Conservation (phyloP, 2,113 vertebrate genomes). For the Trachemys scripta region DNA sequence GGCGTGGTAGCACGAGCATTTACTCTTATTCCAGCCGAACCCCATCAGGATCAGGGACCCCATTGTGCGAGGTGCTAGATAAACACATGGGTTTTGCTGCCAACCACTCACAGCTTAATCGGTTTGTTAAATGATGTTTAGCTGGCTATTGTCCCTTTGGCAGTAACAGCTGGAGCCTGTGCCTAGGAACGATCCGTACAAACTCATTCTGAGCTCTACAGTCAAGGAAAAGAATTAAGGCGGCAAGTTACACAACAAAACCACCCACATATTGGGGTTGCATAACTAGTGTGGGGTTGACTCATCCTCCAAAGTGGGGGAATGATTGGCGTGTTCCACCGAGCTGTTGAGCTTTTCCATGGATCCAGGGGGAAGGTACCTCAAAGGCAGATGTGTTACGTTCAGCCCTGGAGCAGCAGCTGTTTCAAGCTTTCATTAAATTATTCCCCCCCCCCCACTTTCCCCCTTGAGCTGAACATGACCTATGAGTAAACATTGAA, state of each 20-base stretch:
- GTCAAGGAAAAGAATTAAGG: neutral
- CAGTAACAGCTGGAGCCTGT: neutral
- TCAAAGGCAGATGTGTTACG: neutral
- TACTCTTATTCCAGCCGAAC: neutral
- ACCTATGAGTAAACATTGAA: neutral
- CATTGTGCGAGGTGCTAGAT: too few relatives aligned
- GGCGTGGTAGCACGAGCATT: neutral
- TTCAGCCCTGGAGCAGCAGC: slow-evolving; percentile 29
- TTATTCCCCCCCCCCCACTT: neutral
- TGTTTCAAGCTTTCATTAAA: neutral
- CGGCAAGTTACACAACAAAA: neutral
- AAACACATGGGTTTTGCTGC: too few relatives aligned
- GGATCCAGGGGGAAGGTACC: slow-evolving; percentile 18
- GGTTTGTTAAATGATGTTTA: neutral
- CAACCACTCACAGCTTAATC: too few relatives aligned
- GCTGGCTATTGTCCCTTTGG: neutral
- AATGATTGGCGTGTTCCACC: neutral
- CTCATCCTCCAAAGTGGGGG: neutral
- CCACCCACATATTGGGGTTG: neutral
- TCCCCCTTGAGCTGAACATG: neutral
- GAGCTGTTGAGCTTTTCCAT: slow-evolving; percentile 23
- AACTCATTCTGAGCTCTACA: neutral
- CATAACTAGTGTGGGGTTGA: neutral
- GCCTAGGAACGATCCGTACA: fast-evolving
- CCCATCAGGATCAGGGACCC: neutral